Percentiles rank a stretch among this genome's conserved stretches.
Conservation (phyloP, 2,113 vertebrate genomes). For the Psophia crepitans region DNA sequence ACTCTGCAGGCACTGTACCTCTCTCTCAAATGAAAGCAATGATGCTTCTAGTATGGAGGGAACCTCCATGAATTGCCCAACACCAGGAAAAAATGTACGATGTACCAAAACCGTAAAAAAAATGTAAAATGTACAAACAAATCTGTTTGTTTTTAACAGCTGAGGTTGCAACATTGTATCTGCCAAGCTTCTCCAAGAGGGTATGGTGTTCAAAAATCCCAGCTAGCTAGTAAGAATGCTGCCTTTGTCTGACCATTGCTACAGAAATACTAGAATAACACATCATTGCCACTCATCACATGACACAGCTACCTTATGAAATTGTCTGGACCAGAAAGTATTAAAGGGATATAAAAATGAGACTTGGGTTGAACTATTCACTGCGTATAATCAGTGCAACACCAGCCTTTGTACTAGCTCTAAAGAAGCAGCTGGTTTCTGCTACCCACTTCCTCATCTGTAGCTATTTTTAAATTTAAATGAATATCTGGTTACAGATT, state of each 20-base stretch:
- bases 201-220: background rate
- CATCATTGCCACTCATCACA: too few species aligned
- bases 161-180: background rate
- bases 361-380: background rate
- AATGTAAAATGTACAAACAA: too few species aligned
- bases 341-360: background rate
- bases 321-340: background rate
- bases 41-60: background rate
- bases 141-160: background rate
- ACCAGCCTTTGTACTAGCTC: background rate
- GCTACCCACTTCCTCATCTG: background rate
- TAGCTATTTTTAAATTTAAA: background rate
- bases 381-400: background rate
- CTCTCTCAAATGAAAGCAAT: background rate
- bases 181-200: background rate
- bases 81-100: background rate
- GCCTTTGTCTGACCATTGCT: background rate
- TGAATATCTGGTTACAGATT: background rate
- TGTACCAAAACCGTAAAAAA: too few species aligned
- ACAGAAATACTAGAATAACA: background rate
- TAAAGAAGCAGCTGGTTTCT: background rate
- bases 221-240: background rate
- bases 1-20: background rate
- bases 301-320: background rate
- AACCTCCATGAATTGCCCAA: background rate